A percentile compares a stretch with the other conserved stretches of the same genome.
These are phyloP conservation scores for Bombus impatiens DNA, from an alignment of 1,140 invertebrate species.

Conservation along the genomic window DNA sequence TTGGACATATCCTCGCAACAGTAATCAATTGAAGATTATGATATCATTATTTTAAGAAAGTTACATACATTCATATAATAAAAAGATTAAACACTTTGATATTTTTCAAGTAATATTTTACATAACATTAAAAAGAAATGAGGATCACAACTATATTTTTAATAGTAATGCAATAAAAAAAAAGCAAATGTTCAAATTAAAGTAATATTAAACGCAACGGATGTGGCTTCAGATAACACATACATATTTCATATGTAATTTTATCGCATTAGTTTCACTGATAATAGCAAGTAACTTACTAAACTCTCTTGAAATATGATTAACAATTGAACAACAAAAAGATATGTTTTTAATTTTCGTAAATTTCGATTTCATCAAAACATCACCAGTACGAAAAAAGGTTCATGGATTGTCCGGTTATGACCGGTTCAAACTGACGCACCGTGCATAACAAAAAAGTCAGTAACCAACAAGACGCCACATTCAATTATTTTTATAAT, in stretches of 20 bases:
- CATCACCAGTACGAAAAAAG: slow-evolving; percentile 35
- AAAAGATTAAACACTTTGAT: not conserved
- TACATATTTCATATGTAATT: not conserved
- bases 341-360: not conserved
- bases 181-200: not conserved
- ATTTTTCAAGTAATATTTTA: not conserved
- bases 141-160: not conserved
- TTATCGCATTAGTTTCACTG: not conserved
- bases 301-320: not conserved
- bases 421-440: slow-evolving; percentile 71
- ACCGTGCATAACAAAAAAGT: slow-evolving; percentile 55
- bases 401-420: slow-evolving; percentile 63
- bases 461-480: slow-evolving; percentile 44
- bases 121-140: not conserved
- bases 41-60: not conserved
- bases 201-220: not conserved
- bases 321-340: not conserved
- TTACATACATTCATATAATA: not conserved
- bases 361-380: slow-evolving; percentile 13
- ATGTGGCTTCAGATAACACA: not conserved
- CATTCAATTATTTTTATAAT: slow-evolving; percentile 16
- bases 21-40: not conserved
- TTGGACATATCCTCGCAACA: not conserved
- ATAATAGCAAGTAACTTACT: not conserved
- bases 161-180: not conserved